Evolutionary conservation across 2,797 vertebrate species (phyloP).

Genomic region (Parauchenoglanis punctatus): DNA sequence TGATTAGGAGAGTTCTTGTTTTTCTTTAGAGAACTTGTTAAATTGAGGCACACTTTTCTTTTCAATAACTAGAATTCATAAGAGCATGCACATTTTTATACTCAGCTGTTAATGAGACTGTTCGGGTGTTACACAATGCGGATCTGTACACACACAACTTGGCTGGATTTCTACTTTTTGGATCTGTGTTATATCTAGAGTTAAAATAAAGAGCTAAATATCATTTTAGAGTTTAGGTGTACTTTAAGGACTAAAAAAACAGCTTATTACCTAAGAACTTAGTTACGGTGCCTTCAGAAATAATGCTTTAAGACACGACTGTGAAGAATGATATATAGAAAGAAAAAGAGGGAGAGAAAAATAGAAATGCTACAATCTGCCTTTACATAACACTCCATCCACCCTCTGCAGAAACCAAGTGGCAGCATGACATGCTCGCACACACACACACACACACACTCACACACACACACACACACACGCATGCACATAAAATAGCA

Average conservation of each 20-base stretch:
- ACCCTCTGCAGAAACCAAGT: constrained; percentile 52
- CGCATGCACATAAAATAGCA: not conserved
- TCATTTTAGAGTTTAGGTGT: not conserved
- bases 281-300: not conserved
- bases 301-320: not conserved
- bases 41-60: not conserved
- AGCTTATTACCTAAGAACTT: not conserved
- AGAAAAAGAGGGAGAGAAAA: not conserved
- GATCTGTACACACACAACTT: not conserved
- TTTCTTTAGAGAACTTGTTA: not conserved
- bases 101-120: not conserved
- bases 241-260: not conserved
- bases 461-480: not conserved
- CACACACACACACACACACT: not conserved
- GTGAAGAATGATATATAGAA: not conserved
- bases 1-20: not conserved
- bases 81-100: not conserved
- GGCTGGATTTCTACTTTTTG: not conserved
- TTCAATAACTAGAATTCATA: too few relatives aligned
- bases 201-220: not conserved
- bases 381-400: constrained; percentile 58
- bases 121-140: not conserved
- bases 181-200: not conserved
- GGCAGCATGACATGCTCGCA: constrained; percentile 5
- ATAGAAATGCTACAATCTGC: constrained; percentile 40